Base-by-base conservation (phyloP, 1,140 invertebrate genomes). In the Diplogasteroides magnus region DNA sequence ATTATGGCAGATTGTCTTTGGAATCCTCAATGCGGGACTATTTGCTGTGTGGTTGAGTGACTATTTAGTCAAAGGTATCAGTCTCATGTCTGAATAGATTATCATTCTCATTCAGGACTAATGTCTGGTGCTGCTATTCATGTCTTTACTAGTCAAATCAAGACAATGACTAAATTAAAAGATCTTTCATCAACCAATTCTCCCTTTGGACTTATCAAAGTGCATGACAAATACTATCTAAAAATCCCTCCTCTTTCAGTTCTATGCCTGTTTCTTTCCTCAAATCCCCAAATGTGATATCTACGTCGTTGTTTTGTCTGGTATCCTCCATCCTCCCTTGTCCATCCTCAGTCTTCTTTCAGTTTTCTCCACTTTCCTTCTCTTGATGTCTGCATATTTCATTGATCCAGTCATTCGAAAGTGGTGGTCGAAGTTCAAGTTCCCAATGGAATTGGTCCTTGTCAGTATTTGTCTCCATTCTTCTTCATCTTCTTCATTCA, bases 61-160 rank as follows among this genome's bases (percentile, higher is more conserved):
- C 61, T 83, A 85, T 11, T 74, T 86, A 19, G 79, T 86, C 3
- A 80, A 84, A 72, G 85, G 62, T 64, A 19, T 23, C 0, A 48
- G 0, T 64, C 32, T 19, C 11, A 26, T 64, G 13, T 15, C 0
- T 26, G 13, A 23, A 26, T 11, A 14, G 62, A 19, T 26, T 14
- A 0, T 32, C 29, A 26, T 0, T 14, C 28, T 64, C 28, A 0
- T 64, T 11, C 1, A 64, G 68, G 85, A 6, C 83, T 86, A 56
- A 86, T 84, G 27, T 85, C 85, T 1, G 85, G 84, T 3, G 84
- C 85, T 15, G 84, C 85, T 1, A 80, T 84, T 66, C 85, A 86
- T 71, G 85, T 86, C 0, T 83, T 86, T 57, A 84, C 85, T 19
- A 84, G 82, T 71, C 85, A 86, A 74, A 77, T 86, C n/a, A 84